Conservation (phyloP, 2,113 vertebrate species). For the Nymphicus hollandicus region DNA sequence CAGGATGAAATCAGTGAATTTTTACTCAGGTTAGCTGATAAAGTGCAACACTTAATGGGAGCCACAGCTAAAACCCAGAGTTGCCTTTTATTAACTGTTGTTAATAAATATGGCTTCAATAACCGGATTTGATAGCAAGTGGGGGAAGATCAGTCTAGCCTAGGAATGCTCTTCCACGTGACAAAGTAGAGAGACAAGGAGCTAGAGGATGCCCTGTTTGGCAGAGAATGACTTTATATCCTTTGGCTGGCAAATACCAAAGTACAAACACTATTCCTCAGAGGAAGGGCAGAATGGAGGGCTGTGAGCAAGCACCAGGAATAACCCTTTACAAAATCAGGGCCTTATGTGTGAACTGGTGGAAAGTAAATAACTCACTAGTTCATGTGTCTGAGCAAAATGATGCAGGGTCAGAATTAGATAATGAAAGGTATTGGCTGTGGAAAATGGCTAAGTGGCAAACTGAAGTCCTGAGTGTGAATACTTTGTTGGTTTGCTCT, state of each 20-base stretch:
- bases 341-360: background rate
- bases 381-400: background rate
- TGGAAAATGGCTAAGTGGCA: background rate
- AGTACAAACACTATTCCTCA: background rate
- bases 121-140: background rate
- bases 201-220: background rate
- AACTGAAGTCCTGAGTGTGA: background rate
- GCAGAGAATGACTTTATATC: background rate
- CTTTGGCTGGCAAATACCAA: background rate
- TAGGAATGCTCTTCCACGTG: background rate
- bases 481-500: background rate
- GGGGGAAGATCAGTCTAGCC: background rate
- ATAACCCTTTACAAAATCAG: background rate
- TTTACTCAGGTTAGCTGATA: background rate
- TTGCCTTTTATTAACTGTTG: background rate
- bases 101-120: background rate
- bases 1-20: background rate
- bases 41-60: background rate
- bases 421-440: background rate
- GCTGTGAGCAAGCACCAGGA: background rate
- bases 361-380: conserved; percentile 7
- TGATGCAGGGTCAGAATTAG: background rate
- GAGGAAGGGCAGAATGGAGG: background rate
- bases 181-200: background rate
- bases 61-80: background rate